A percentile compares a stretch with the other conserved stretches of the same genome.
Evolutionary conservation across 2,888 invertebrate species (phyloP).

Genomic region (Harpalus rufipes): DNA sequence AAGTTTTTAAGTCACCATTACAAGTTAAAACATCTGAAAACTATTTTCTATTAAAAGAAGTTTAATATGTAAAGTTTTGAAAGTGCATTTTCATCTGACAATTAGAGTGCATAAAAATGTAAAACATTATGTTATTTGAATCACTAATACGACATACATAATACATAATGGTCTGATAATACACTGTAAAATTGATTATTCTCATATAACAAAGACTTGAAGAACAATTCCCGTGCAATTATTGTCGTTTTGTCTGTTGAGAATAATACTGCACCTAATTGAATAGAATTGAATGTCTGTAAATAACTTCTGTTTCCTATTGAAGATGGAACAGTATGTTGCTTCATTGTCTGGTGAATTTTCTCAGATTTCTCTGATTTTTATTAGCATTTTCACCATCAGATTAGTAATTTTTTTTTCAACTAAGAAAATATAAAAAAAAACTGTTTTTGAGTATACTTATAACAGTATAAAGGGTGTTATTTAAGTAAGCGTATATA

Average conservation of each 20-base stretch:
- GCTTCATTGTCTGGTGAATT: background rate
- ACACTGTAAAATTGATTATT: slow-evolving; percentile 61
- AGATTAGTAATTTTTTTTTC: background rate
- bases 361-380: background rate
- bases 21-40: slow-evolving; percentile 19
- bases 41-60: slow-evolving; percentile 19
- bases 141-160: slow-evolving; percentile 41
- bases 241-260: slow-evolving; percentile 61
- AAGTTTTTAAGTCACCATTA: slow-evolving; percentile 3
- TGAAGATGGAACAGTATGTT: slow-evolving; percentile 38
- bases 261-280: slow-evolving; percentile 53
- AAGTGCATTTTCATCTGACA: background rate
- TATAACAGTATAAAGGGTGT: too few species aligned
- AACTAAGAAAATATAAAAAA: background rate
- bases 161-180: slow-evolving; percentile 56
- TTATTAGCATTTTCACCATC: background rate
- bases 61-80: slow-evolving; percentile 33
- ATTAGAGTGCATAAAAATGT: slow-evolving; percentile 29
- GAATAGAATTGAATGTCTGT: slow-evolving; percentile 44
- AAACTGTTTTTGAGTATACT: background rate
- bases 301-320: slow-evolving; percentile 56
- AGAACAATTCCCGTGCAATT: slow-evolving; percentile 58
- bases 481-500: too few species aligned
- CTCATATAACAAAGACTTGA: slow-evolving; percentile 42
- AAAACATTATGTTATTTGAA: slow-evolving; percentile 24